Conservation (phyloP, 2,113 vertebrate species). For the Electrona antarctica region DNA sequence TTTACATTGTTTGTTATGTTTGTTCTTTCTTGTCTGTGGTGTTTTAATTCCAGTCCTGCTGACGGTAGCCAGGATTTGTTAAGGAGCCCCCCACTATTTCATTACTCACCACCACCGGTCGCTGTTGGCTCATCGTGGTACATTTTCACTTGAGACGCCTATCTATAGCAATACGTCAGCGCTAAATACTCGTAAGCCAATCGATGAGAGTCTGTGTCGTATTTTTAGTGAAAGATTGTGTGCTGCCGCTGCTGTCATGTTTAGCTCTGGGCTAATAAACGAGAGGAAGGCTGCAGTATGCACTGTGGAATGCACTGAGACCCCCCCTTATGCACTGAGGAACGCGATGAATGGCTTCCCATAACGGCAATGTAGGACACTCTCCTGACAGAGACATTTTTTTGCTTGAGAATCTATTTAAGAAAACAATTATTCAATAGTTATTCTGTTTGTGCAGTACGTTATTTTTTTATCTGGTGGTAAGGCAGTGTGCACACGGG, state of each 20-base stretch:
- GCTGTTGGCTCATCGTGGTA: constrained; percentile 20
- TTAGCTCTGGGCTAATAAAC: constrained; percentile 32
- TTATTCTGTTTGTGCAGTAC: constrained; percentile 1
- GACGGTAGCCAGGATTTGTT: constrained; percentile 53
- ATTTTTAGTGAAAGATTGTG: constrained; percentile 29
- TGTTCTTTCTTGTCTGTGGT: constrained; percentile 33
- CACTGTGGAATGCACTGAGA: constrained; percentile 54
- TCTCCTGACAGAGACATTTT: constrained; percentile 16
- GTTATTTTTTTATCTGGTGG: not conserved
- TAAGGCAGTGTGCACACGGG: too few relatives aligned
- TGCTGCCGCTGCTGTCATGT: constrained; percentile 37
- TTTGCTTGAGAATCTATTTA: constrained; percentile 8
- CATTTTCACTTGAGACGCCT: constrained; percentile 28
- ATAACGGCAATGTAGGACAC: constrained; percentile 33
- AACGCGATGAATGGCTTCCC: constrained; percentile 50
- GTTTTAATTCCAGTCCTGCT: constrained; percentile 44
- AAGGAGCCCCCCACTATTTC: constrained; percentile 15
- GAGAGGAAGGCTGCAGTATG: constrained; percentile 46
- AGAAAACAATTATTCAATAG: constrained; percentile 14
- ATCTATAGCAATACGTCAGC: constrained; percentile 51
- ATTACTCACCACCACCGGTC: constrained; percentile 25
- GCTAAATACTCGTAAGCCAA: constrained; percentile 35
- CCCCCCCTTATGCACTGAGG: constrained; percentile 57
- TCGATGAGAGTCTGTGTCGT: constrained; percentile 38
- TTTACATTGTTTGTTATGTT: constrained; percentile 60